Base-by-base conservation (phyloP, 2,113 vertebrate species). In the Dissostichus mawsoni region DNA sequence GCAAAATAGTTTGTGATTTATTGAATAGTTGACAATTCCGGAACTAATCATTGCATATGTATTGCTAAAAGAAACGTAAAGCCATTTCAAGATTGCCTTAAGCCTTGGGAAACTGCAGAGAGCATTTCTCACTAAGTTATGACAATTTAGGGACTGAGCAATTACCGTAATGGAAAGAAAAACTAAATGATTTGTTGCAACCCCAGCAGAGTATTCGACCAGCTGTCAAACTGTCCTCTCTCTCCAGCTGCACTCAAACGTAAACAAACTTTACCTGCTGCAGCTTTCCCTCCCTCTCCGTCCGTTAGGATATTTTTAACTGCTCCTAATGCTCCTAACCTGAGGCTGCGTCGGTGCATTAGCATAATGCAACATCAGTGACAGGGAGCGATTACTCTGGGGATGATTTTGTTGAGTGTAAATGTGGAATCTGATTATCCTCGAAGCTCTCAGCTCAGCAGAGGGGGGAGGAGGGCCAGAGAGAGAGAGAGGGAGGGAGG, bases 371-470 rank as follows among this genome's bases (percentile, higher is more conserved):
- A 87, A 80, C 85, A 71, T 84, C 83, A 76, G 81, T 76, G 89
- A 69, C 64, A 8, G 80, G 11, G 57, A 69, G 87, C 72, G 90
- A 94, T 94, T 93, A 93, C 55, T 79, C 75, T 2, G 44, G 77
- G 85, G 93, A 93, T 92, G 93, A 91, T 94, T 95, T 92, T 93
- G 90, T 89, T 56, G 83, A 91, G 91, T 87, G 85, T 93, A 87
- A 92, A 94, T 92, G 87, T 93, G 88, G 93, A 94, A 95, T 94
- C 92, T 94, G 94, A 94, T 94, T 93, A 96, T 92, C 84, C 83
- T 82, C 69, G 29, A 48, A 76, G 81, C 84, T 83, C 84, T 84
- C 68, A 65, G 83, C 65, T 69, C 29, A 45, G 76, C 74, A 56
- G 86, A 67, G 82, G 77, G 76, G 63, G 66, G 63, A 69, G 82